Base-by-base conservation (phyloP, 2,888 invertebrate genomes). In the Dryobotodes eremita region DNA sequence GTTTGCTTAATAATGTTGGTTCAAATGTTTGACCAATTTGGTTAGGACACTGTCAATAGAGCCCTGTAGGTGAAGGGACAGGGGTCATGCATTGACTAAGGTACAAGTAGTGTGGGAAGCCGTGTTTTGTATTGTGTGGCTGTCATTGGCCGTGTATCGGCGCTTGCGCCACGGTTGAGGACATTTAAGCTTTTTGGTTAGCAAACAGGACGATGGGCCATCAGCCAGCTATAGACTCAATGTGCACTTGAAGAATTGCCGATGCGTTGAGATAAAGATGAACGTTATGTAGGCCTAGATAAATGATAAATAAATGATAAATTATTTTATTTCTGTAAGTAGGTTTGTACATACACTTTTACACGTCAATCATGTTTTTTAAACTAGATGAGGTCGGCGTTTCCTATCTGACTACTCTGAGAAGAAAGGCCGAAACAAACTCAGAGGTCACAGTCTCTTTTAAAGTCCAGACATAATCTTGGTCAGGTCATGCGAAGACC, bases 1-100 rank as follows among this genome's bases (percentile, higher is more conserved):
- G 91, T 89, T 91, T 86, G 88, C 75, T 89, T 89, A 71, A 79
- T 84, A 72, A 80, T 85, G 85, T 87, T 85, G 85, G 87, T 55
- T 88, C 86, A 80, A 90, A 87, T 92, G 90, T 93, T 93, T 93
- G 91, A 89, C 88, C 90, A 91, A 90, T 91, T 90, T 89, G 88
- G 90, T 90, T 89, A 91, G 93, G 92, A 93, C 90, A 92, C 85
- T 87, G 94, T 94, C 93, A 94, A 94, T 88, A 94, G 72, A 77
- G 76, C 8, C 57, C 65, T 36, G n/a, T 92, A 89, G 93, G 93
- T 93, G 91, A 93, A 90, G 93, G 94, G 92, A 93, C 93, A 94
- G 78, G 89, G 90, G 90, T 89, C 89, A 88, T 55, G 78, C 76
- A 68, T 74, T 68, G 46, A 46, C 66, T 26, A 1, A 23, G 82